phyloP scores from a whole-genome alignment of 2,888 invertebrate genomes.

The Pyrrhosoma nymphula region DNA sequence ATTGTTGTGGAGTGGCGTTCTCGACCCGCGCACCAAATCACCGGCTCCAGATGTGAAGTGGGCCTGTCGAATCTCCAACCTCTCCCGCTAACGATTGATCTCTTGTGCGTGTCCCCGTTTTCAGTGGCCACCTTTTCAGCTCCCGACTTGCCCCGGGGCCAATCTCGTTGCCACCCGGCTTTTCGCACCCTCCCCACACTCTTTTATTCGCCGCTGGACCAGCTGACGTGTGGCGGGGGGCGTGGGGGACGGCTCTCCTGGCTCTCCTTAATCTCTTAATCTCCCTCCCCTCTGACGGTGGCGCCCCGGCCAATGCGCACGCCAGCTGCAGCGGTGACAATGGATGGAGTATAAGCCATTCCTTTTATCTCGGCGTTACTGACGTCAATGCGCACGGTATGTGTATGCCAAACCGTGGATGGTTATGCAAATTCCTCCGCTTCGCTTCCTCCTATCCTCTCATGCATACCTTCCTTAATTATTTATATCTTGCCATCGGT shows the following conservation, averaged over 20 bases:
- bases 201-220: background rate
- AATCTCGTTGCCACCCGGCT: background rate
- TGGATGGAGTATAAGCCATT: background rate
- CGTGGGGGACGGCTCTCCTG: too few relatives aligned
- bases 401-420: background rate
- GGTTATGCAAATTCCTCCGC: background rate
- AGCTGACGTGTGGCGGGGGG: background rate
- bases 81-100: background rate
- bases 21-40: too few relatives aligned
- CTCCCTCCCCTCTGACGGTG: background rate
- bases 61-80: background rate
- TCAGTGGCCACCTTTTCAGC: background rate
- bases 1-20: too few relatives aligned
- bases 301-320: too few relatives aligned
- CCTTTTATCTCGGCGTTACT: background rate
- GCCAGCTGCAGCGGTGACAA: slow-evolving; percentile 8
- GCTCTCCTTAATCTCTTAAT: background rate
- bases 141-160: background rate
- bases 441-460: background rate
- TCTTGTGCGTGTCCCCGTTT: background rate
- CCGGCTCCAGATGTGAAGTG: background rate
- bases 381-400: slow-evolving; percentile 16
- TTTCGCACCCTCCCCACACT: background rate
- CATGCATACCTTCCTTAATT: background rate
- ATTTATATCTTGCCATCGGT: background rate